These are phyloP conservation scores for Dipodomys stephensi DNA, from an alignment of 2,113 vertebrate species.

Conservation along the genomic window DNA sequence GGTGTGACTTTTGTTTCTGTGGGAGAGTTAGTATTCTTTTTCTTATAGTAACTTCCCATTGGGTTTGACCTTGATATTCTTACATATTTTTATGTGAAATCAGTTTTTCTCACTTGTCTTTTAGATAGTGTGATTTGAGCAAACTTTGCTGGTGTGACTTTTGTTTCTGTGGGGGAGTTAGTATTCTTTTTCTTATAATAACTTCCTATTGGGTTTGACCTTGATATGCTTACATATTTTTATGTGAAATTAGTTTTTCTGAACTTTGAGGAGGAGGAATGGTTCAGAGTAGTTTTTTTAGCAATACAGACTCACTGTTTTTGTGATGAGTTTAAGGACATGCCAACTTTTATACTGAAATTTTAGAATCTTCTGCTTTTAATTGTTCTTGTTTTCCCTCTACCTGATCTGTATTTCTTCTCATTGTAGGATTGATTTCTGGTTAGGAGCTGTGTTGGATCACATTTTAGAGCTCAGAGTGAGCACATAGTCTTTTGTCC, in stretches of 20 bases:
- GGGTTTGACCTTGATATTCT: neutral
- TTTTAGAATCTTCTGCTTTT: neutral
- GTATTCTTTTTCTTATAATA: neutral
- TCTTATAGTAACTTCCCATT: neutral
- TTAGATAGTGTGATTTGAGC: neutral
- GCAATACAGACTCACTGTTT: neutral
- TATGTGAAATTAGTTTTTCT: constrained; percentile 4
- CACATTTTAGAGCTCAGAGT: neutral
- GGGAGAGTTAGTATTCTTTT: neutral
- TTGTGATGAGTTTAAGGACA: neutral
- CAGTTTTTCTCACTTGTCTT: no score
- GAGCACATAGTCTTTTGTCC: neutral
- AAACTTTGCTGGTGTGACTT: neutral
- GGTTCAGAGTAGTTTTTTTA: constrained; percentile 20
- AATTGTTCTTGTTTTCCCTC: neutral
- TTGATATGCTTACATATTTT: constrained; percentile 1
- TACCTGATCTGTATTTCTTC: neutral
- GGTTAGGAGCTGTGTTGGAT: neutral
- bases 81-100: constrained; percentile 1
- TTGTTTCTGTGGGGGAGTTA: neutral
- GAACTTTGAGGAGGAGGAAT: neutral
- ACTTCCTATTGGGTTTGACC: neutral
- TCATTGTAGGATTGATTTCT: neutral
- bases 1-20: neutral
- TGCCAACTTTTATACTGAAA: neutral